Evolutionary conservation across 2,888 invertebrate genomes (phyloP).

Genomic region (Polyommatus icarus): DNA sequence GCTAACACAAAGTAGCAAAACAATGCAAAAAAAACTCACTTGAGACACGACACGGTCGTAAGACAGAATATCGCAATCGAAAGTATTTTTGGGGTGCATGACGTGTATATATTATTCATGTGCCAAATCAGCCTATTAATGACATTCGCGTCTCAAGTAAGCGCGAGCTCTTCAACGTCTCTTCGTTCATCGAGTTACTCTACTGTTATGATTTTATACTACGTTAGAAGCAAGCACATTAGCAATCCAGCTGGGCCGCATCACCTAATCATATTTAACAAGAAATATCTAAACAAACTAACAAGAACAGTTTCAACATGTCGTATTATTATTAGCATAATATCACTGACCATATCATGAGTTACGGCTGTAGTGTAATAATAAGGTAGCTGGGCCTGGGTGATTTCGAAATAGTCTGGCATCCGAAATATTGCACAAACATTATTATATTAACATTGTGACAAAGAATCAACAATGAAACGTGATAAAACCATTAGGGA

Average conservation of each 20-base stretch:
- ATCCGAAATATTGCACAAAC: background rate
- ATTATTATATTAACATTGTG: background rate
- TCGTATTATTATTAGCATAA: background rate
- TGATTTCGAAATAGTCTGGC: background rate
- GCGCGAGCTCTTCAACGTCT: too few relatives aligned
- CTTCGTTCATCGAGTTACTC: background rate
- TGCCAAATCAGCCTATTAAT: too few relatives aligned
- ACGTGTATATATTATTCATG: too few relatives aligned
- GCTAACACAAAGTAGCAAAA: too few relatives aligned
- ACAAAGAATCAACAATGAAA: background rate
- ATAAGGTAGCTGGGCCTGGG: background rate
- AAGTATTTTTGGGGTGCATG: too few relatives aligned
- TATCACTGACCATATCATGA: background rate
- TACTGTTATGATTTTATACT: background rate
- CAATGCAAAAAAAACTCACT: too few relatives aligned
- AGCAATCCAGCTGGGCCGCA: background rate
- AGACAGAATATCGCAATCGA: too few relatives aligned
- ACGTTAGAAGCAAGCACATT: background rate
- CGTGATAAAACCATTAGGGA: too few relatives aligned
- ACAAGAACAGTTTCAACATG: conserved; percentile 1
- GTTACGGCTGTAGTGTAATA: background rate
- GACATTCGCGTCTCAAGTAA: too few relatives aligned
- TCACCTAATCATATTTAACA: conserved; percentile 1
- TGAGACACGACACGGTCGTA: too few relatives aligned
- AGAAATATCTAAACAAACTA: conserved; percentile 13